A percentile compares a stretch with the other conserved stretches of the same genome.
phyloP scores from a whole-genome alignment of 37 sponge, comb jelly and placozoan species.

The Aplysina aerophoba region DNA sequence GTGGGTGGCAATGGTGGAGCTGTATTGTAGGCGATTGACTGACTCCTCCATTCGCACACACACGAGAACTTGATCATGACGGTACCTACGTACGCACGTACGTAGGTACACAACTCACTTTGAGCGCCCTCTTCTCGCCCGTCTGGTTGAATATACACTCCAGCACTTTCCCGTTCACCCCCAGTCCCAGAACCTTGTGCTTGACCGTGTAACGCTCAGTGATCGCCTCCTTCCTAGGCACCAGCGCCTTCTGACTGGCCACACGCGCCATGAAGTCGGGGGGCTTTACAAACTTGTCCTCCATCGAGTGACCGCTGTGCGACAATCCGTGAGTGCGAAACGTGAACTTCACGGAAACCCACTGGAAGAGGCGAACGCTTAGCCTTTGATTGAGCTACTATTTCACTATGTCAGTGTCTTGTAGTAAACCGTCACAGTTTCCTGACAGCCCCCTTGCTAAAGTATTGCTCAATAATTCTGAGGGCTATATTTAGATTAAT shows the following conservation, averaged over 20 bases:
- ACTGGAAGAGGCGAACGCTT: no score
- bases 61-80: not conserved
- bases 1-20: no score
- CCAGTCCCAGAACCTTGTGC: constrained; percentile 84
- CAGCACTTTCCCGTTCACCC: constrained; percentile 96
- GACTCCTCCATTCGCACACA: not conserved
- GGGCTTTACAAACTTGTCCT: constrained; percentile 5
- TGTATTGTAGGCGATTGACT: no score
- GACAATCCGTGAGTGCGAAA: no score
- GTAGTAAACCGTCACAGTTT: no score
- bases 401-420: no score
- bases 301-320: not conserved
- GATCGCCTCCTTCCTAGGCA: constrained; percentile 82
- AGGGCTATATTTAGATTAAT: no score
- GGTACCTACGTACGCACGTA: not conserved
- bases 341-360: no score
- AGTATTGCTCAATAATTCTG: no score
- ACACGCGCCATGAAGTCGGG: constrained; percentile 9
- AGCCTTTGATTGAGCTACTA: no score
- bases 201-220: constrained; percentile 89
- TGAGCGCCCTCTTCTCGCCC: constrained; percentile 81
- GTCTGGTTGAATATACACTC: constrained; percentile 81
- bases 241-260: constrained; percentile 21
- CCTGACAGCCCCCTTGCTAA: no score
- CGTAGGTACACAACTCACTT: constrained; percentile 52